A percentile compares a stretch with the other conserved stretches of the same genome.
These are phyloP conservation scores for Tryphoninae sp. DNA, from an alignment of 2,888 invertebrate species.

Conservation along the genomic window DNA sequence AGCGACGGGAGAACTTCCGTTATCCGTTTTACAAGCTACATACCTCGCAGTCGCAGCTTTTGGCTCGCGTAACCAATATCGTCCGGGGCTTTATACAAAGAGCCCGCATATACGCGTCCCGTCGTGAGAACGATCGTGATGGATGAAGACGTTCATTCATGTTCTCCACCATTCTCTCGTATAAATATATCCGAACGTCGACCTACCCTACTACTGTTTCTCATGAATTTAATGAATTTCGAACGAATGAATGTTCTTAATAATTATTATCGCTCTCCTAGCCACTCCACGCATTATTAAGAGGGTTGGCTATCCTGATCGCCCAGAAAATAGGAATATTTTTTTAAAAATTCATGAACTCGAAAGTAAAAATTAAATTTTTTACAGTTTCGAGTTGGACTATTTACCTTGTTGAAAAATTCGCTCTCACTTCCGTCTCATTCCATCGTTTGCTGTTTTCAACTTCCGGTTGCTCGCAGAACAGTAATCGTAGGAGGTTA, in stretches of 20 bases:
- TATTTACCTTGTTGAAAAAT: conserved; percentile 59
- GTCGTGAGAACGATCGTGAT: conserved; percentile 51
- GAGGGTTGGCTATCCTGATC: too few species aligned
- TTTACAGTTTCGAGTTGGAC: background rate
- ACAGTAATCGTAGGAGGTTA: too few species aligned
- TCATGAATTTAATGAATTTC: background rate
- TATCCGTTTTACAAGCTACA: conserved; percentile 7
- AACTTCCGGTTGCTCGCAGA: too few species aligned
- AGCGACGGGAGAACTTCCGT: conserved; percentile 30
- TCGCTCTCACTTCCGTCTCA: conserved; percentile 11
- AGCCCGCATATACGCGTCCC: background rate
- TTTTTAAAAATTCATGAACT: too few species aligned
- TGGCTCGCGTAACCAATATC: conserved; percentile 7
- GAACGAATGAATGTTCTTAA: background rate
- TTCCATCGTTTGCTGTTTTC: conserved; percentile 56
- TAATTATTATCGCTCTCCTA: background rate
- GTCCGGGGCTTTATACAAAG: background rate
- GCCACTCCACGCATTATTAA: too few species aligned
- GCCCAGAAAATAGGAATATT: too few species aligned
- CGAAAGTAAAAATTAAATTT: too few species aligned
- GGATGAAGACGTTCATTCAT: conserved; percentile 45
- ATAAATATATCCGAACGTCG: background rate
- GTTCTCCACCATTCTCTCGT: background rate
- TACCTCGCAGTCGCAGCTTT: conserved; percentile 10
- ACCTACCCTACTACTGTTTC: background rate